Percentiles rank a stretch among this genome's conserved stretches.
Evolutionary conservation across 92 coral and sea anemone genomes (phyloP).

Genomic region (Blastomussa wellsi): DNA sequence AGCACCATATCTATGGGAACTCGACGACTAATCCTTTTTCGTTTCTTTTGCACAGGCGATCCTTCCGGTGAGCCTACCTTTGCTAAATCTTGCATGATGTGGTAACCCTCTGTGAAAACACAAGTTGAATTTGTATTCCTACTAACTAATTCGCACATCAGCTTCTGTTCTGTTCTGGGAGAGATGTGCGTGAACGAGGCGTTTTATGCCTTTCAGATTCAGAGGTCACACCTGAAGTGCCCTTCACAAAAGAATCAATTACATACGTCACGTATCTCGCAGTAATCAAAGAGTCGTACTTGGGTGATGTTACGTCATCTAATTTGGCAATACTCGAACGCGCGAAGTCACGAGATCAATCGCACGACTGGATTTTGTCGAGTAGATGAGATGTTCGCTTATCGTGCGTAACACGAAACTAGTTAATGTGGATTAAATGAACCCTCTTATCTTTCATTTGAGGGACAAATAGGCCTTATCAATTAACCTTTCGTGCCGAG

Average conservation of each 20-base stretch:
- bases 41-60: slow-evolving; percentile 28
- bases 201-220: slow-evolving; percentile 14
- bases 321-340: slow-evolving; percentile 8
- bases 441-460: slow-evolving; percentile 11
- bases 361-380: not conserved
- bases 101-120: not conserved
- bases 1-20: slow-evolving; percentile 72
- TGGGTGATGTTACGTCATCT: slow-evolving; percentile 23
- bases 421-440: not conserved
- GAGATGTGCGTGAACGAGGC: not conserved
- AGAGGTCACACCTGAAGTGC: not conserved
- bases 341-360: not conserved
- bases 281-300: not conserved
- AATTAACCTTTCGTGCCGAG: not conserved
- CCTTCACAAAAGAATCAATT: not conserved
- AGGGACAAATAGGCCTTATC: slow-evolving; percentile 2
- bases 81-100: slow-evolving; percentile 37
- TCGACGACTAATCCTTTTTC: slow-evolving; percentile 29
- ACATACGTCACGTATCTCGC: slow-evolving; percentile 34
- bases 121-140: not conserved
- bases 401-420: slow-evolving; percentile 2
- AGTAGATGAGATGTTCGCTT: not conserved
- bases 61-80: not conserved
- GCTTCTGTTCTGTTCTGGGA: not conserved
- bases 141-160: slow-evolving; percentile 15